These are phyloP conservation scores for Columba janthina DNA, from an alignment of 2,113 vertebrate genomes.

Conservation along the genomic window DNA sequence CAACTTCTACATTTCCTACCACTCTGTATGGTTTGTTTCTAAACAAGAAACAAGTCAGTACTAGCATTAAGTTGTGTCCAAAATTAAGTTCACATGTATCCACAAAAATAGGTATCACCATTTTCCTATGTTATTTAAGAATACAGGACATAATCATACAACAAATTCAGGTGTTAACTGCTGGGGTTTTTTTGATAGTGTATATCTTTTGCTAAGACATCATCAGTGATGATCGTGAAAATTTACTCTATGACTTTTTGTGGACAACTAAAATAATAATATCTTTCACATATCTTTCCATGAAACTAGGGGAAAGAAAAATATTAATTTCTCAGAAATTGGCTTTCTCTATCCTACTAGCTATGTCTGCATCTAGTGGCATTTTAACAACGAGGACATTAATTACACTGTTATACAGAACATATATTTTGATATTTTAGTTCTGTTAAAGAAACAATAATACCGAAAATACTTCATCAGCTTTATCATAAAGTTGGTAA, in stretches of 20 bases:
- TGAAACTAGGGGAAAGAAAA: not conserved
- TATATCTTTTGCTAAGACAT: not conserved
- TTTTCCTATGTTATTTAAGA: not conserved
- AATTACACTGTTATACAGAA: not conserved
- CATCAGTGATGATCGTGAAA: not conserved
- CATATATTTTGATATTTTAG: not conserved
- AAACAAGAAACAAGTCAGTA: not conserved
- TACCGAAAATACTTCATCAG: not conserved
- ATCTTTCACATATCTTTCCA: not conserved
- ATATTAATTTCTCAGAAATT: not conserved
- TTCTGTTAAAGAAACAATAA: not conserved
- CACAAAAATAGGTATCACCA: not conserved
- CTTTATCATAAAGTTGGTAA: not conserved
- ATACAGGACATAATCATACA: not conserved
- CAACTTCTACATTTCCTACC: not conserved
- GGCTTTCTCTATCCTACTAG: not conserved
- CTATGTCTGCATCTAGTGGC: not conserved
- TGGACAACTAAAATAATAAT: not conserved
- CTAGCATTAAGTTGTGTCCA: not conserved
- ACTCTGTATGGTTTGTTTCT: not conserved
- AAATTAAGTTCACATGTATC: not conserved
- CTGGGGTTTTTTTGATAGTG: not conserved
- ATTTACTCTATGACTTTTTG: not conserved
- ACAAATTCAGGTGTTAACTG: not conserved
- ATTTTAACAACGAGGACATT: not conserved